Evolutionary conservation across 2,888 invertebrate species (phyloP), one percentile per base, ranked within the genome.

Genomic region (Papilio protenor): DNA sequence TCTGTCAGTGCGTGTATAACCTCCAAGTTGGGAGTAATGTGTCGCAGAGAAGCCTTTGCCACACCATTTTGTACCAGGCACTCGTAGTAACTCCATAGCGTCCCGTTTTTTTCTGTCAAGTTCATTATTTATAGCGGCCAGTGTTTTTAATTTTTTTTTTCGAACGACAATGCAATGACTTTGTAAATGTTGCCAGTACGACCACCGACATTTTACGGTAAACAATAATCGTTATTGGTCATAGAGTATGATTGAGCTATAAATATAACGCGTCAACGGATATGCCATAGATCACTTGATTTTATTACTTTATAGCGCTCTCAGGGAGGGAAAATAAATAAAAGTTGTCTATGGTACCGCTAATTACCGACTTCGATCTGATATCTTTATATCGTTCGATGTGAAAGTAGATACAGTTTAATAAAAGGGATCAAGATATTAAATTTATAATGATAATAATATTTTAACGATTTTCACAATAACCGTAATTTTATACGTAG

Each of bases 61-160:
- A 91, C 99, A 99, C 98, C 98, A 99, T 88, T 98, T 97, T 0
- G 98, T 98, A 72, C 98, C 98, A 0, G 98, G 98, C 71, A 98
- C 96, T 81, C 98, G 96, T 78, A 98, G 95, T 83, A 97, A 92
- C 88, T 97, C 97, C 88, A 91, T 92, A 0, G 92, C 90, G 80
- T 93, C 92, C 40, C 95, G 91, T 83, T 93, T 93, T 82, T 88
- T 87, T 91, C 94, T 94, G 90, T 87, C 83, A 84, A 87, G 74
- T 78, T 81, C 83, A 81, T 81, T 83, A 80, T 79, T 40, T 45
- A 72, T 80, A 77, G 52, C 79, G 80, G 14, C 78, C 77, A 55
- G 45, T 80, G 80, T 80, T 80, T 75, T 81, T 81, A 74, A 55
- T 79, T 77, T 74, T 72, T 75, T 52, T 79, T 78, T 79, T 70